A percentile compares a stretch with the other conserved stretches of the same genome.
These are phyloP conservation scores for Cebus imitator DNA, from an alignment of 2,113 vertebrate genomes.

Conservation along the genomic window DNA sequence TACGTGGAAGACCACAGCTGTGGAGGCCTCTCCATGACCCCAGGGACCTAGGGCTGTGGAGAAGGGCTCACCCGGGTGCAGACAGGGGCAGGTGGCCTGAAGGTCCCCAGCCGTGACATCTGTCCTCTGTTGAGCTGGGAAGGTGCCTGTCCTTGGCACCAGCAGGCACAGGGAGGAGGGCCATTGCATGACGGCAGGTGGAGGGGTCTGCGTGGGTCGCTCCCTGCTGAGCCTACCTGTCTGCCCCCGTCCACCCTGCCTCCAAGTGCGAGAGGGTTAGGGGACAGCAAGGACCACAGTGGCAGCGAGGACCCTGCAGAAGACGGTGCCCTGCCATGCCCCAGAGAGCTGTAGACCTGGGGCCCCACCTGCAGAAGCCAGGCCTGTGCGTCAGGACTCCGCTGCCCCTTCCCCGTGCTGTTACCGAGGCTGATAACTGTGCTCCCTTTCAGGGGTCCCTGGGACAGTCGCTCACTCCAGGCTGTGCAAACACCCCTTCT, in stretches of 20 bases:
- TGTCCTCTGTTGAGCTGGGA: background rate
- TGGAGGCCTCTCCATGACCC: background rate
- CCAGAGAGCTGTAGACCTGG: background rate
- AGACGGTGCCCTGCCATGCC: background rate
- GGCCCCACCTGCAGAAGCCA: background rate
- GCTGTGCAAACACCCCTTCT: constrained; percentile 67
- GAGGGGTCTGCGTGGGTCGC: too few relatives aligned
- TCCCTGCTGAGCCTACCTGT: background rate
- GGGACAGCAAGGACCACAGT: background rate
- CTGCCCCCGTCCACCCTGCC: background rate
- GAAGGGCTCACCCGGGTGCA: background rate
- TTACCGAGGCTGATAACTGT: background rate
- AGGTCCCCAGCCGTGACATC: background rate
- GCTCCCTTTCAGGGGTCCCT: constrained; percentile 72
- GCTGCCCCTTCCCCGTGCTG: constrained; percentile 21
- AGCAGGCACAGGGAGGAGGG: background rate
- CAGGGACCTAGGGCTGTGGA: background rate
- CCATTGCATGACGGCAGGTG: background rate
- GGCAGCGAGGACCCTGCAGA: fast-evolving
- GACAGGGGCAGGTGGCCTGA: background rate
- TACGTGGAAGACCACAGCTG: background rate
- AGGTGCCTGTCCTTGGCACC: background rate
- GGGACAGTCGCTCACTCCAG: constrained; percentile 41
- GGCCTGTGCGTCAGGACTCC: background rate
- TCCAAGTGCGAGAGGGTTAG: background rate